Conservation (phyloP, 2,113 vertebrate genomes). For the Urocynchramus pylzowi region DNA sequence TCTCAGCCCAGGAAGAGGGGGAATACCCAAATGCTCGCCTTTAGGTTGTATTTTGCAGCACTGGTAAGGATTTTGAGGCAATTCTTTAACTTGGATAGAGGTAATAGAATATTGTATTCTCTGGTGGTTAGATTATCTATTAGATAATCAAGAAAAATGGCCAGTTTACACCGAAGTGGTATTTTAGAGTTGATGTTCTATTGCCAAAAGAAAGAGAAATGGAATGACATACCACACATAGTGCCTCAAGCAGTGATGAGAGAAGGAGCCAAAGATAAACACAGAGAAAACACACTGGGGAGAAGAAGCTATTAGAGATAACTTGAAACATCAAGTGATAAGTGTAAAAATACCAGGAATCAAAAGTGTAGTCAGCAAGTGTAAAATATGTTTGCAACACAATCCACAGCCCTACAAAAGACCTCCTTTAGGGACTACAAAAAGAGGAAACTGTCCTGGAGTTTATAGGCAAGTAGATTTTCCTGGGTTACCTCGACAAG, state of each 20-base stretch:
- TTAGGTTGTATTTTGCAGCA: background rate
- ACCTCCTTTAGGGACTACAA: background rate
- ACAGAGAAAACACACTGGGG: background rate
- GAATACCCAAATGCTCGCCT: background rate
- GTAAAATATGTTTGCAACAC: background rate
- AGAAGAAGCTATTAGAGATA: background rate
- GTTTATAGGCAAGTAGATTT: background rate
- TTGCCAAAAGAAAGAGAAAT: background rate
- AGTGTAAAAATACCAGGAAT: background rate
- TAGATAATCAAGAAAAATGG: background rate
- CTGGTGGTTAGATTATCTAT: background rate
- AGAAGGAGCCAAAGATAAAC: background rate
- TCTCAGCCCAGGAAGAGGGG: background rate
- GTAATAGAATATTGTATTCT: background rate
- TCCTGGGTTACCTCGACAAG: background rate
- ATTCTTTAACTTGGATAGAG: background rate
- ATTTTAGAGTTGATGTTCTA: background rate
- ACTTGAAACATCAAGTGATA: background rate
- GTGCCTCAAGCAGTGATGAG: background rate
- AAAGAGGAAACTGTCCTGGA: background rate
- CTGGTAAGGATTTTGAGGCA: background rate
- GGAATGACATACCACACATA: background rate
- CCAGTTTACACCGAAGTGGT: background rate
- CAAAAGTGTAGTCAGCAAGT: background rate
- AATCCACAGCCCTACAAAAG: background rate